Base-by-base conservation (phyloP, 2,888 invertebrate genomes). In the Venusia cambrica region DNA sequence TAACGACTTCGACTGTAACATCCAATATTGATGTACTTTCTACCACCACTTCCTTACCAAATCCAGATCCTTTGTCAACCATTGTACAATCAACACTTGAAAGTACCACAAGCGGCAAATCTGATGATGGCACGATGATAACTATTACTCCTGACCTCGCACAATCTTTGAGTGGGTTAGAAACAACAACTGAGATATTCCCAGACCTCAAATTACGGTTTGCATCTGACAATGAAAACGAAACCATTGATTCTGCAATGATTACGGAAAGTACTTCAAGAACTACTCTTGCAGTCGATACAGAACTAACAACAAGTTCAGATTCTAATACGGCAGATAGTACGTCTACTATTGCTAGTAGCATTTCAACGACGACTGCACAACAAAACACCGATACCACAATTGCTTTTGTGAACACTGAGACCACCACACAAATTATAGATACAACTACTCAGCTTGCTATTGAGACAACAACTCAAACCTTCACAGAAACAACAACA, bases 1-100 rank as follows among this genome's bases (percentile, higher is more conserved):
- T 67, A 11, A 67, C 75, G 33, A 75, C 73, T 49, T 45, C 57
- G 27, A 51, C 50, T 35, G 48, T 54, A 32, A 57, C 54, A 36
- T 56, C 47, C 25, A 53, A 39, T 32, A 57, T 48, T 54, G 59
- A 62, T 45, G 35, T 41, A 36, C 50, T 51, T 36, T 40, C 56
- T 40, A 44, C 55, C 22, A 40, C 51, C 16, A 45, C 50, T 41
- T 57, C 51, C 24, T 51, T 62, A 15, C 51, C 57, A 44, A 51
- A 58, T 48, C 61, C 64, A 38, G 13, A 56, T 46, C 44, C 59
- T 44, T 43, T 52, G 45, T 29, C 57, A 30, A 35, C 54, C 11
- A 60, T 51, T 33, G 41, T 45, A 25, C 40, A 46, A 36, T 45
- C 49, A 36, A 51, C 42, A 51, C 30, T 51, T 41, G 54, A 59